These are phyloP conservation scores for Nasalis larvatus DNA, from an alignment of 2,113 vertebrate genomes.

Conservation along the genomic window DNA sequence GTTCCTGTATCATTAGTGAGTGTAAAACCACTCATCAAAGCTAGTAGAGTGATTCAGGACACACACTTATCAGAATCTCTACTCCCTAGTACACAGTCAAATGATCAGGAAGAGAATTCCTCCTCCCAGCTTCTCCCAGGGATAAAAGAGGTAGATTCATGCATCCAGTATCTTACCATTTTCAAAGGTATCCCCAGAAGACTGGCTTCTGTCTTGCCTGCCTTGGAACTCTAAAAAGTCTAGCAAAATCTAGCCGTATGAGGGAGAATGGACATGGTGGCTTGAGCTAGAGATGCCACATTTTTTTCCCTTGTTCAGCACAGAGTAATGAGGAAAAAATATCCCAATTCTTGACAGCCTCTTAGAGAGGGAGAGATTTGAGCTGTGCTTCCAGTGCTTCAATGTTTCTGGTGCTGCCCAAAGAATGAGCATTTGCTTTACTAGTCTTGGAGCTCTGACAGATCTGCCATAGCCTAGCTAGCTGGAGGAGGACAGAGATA, in stretches of 20 bases:
- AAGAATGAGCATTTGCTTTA: neutral
- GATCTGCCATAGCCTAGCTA: too few species aligned
- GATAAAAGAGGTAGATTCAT: neutral
- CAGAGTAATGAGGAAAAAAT: neutral
- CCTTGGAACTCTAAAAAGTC: too few species aligned
- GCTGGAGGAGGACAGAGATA: neutral
- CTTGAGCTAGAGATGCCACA: neutral
- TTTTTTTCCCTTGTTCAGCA: neutral
- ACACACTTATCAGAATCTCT: neutral
- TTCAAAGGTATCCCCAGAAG: neutral
- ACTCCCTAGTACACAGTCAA: neutral
- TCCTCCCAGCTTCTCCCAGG: neutral
- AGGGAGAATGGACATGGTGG: neutral
- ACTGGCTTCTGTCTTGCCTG: neutral
- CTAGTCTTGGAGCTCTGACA: neutral
- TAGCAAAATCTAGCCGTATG: neutral
- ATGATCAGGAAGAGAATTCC: neutral
- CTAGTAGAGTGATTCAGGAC: neutral
- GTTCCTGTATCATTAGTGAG: neutral
- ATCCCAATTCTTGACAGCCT: neutral
- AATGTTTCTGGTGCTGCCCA: too few species aligned
- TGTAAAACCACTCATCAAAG: neutral
- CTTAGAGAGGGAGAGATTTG: neutral
- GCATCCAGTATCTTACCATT: neutral
- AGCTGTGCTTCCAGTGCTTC: neutral